Evolutionary conservation across 2,113 vertebrate species (phyloP).

Genomic region (Hyaena hyaena): DNA sequence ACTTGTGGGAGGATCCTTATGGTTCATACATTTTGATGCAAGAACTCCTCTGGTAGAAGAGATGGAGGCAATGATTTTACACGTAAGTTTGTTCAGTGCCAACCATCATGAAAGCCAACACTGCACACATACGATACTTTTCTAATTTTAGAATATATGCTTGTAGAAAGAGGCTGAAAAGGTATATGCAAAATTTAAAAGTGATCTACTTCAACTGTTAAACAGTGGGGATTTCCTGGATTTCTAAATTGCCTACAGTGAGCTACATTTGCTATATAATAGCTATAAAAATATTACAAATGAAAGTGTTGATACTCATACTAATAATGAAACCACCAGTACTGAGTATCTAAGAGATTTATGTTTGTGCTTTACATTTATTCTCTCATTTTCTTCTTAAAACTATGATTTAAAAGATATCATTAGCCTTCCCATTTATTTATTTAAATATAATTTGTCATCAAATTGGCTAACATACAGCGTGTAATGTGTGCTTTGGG

Average conservation of each 20-base stretch:
- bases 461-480: too few relatives aligned
- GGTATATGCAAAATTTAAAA: not conserved
- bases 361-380: not conserved
- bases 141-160: not conserved
- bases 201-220: not conserved
- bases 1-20: not conserved
- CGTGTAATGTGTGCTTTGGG: too few relatives aligned
- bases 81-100: not conserved
- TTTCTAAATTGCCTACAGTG: not conserved
- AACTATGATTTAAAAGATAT: not conserved
- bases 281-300: not conserved
- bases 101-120: not conserved
- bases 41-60: not conserved
- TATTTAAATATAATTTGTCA: too few relatives aligned
- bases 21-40: not conserved
- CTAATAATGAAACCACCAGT: not conserved
- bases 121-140: not conserved
- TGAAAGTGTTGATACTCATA: not conserved
- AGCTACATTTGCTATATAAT: not conserved
- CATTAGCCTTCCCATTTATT: not conserved
- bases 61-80: not conserved
- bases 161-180: not conserved
- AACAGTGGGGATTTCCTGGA: not conserved
- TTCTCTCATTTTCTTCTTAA: not conserved
- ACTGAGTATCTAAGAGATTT: not conserved